Evolutionary conservation across 2,888 invertebrate genomes (phyloP), one percentile per base, ranked within the genome.

Genomic region (Dasypogon diadema): DNA sequence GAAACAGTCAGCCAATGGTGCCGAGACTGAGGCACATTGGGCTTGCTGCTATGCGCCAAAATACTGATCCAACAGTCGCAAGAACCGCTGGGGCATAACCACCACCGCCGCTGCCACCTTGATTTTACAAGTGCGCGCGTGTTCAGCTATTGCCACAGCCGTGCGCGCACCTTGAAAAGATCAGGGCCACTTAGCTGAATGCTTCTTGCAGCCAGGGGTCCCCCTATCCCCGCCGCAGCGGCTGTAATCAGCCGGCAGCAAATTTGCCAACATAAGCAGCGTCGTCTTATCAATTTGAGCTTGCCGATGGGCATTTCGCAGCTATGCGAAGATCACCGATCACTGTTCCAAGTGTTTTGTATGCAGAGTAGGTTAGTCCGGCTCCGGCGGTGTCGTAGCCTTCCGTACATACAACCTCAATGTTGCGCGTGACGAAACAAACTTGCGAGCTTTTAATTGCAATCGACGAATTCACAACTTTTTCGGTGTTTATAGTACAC

Each of bases 131-230:
- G 8, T 18, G 37, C 26, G 70, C 70, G n/a, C 70, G 54, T 70
- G 70, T 70, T 70, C n/a, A 54, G 70, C 70, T 21, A 54, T 74
- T 74, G 26, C 58, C 18, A n/a, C 46, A 74, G n/a, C 56, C 24
- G 42, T 12, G 21, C 18, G 37, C 42, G 56, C 58, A 74, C 74
- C 74, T 74, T 74, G 74, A 74, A 48, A 74, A 74, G 74, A 74
- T 74, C 74, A 74, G 48, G 74, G 74, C 46, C 74, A 74, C 70
- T 65, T 48, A 18, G 46, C 46, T 65, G 65, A 65, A 48, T 65
- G 65, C 46, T 22, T 16, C 42, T 22, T 16, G 14, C 26, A 18
- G 46, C 46, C 2, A 46, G 54, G n/a, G 30, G 54, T 18, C 30
- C 14, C 30, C n/a, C 24, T 24, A 5, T 56, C 26, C 56, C 56